Base-by-base conservation (phyloP, 1,140 invertebrate species). In the Hyphantria cunea region DNA sequence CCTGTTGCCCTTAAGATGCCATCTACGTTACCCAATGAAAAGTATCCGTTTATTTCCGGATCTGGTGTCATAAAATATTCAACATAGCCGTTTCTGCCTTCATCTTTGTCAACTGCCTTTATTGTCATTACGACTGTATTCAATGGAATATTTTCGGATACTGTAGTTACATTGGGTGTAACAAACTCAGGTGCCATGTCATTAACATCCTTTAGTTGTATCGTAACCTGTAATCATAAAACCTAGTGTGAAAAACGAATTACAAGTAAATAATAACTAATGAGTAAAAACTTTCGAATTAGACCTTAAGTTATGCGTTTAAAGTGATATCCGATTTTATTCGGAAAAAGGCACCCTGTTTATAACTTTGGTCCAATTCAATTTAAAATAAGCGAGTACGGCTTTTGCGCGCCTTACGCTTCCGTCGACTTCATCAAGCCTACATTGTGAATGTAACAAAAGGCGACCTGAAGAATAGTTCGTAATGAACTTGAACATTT, bases 181-280 rank as follows among this genome's bases (percentile, higher is more conserved):
- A 97, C 93, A 89, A 99, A 99, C 79, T 96, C 94, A 0, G 98
- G 98, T 10, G 96, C 93, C 92, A 97, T 95, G 86, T 99, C 98
- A 91, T 99, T 99, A 13, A 99, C 95, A 89, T 99, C 98, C 81
- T 96, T 94, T 41, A 99, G 89, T 53, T 95, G 93, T 64, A 99
- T 95, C 14, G 94, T 97, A 37, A 99, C 96, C 96, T 97, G 90
- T 34, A 91, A 90, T 74, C 70, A 67, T 49, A 41, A 56, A 58
- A 71, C 7, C 61, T 11, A 59, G 34, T 59, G 55, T 59, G 33
- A 45, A 49, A 49, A 49, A 59, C 34, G 47, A 59, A 33, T 5
- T 25, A 25, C 53, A 49, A 39, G 49, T 9, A 59, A 34, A 58
- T 31, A 44, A 58, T 55, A 45, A 48, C 17, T 48, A 48, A 48